Evolutionary conservation across 2,888 invertebrate genomes (phyloP), one percentile per base, ranked within the genome.

Genomic region (Plagodis pulveraria): DNA sequence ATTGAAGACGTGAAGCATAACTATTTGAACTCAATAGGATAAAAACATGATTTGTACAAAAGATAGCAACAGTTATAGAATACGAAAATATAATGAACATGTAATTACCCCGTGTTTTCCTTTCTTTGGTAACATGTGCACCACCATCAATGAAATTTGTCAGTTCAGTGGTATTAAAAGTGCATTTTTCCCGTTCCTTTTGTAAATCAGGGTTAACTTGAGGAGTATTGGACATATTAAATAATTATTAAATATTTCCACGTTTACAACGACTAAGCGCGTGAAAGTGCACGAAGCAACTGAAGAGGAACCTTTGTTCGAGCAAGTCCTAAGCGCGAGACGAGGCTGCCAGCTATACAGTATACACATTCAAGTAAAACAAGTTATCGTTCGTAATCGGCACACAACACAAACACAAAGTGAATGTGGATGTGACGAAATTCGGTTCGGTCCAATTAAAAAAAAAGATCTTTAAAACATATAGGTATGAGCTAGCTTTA

Each of bases 101-200:
- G 40, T 46, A 57, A 45, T 56, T 81, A 93, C 93, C 93, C 84
- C 86, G 80, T 66, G 84, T 86, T 61, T 78, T 95, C 67, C 97
- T 94, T 73, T 95, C 95, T 52, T 91, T 87, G 0, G 97, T 97
- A 85, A 95, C 96, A 55, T 95, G 93, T 55, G 88, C 86, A n/a
- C 96, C 95, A 6, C 97, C 98, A 86, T 97, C 96, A 69, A 97
- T 93, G 67, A 97, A 93, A 78, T 96, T 87, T 0, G 97, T 97
- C 67, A 98, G 91, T 86, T 98, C 98, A 57, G 90, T 85, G 2
- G 94, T 87, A 80, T 95, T 93, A 79, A 97, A 97, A n/a, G 95
- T 94, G 73, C 97, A 96, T 71, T 94, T 95, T 65, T 95, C 91
- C 63, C 97, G 94, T 88, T 97, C 97, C 70, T 91, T 94, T 77